Evolutionary conservation across 2,113 vertebrate species (phyloP), one percentile per base, ranked within the genome.

Genomic region (Bufo gargarizans): DNA sequence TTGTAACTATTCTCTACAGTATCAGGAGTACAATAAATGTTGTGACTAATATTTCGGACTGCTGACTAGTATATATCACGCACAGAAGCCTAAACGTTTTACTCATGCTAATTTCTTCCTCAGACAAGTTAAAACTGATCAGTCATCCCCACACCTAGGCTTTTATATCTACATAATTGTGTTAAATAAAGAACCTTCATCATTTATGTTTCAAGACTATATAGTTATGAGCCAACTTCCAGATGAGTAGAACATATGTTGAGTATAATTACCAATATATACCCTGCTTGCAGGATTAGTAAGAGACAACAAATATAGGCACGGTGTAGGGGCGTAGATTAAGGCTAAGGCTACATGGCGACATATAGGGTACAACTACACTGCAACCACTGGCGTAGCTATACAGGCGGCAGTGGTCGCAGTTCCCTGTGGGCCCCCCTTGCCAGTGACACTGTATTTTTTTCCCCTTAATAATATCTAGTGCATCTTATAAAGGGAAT

Each of bases 121-220:
- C 13, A 77, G 4, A 17, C 74, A 20, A 9, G 74, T 49, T 50
- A 50, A 50, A 20, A 77, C 45, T 50, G 47, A 50, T 50, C 74
- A 50, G 47, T 50, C 74, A 77, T 50, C 19, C 6, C 74, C 74
- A 77, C 74, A 20, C 74, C 74, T 50, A 77, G 47, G 47, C 19
- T 72, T 72, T 45, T 72, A 72, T 72, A 45, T 77, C 7, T 20
- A 50, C 22, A 74, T 74, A 47, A 74, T 74, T 74, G 71, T 74
- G 45, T 49, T 49, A 74, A 74, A 74, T 74, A 47, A 19, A 77
- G 74, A 77, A 77, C 22, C n/a, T 33, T 69, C n/a, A 33, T 69
- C 11, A 69, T 13, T 72, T 0, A 14, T 45, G 43, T 47, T 43
- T 43, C 14, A 45, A 45, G 13, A 14, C 33, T 47, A 45, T 72